Conservation (phyloP, 2,113 vertebrate species). For the Malurus alboscapulatus region DNA sequence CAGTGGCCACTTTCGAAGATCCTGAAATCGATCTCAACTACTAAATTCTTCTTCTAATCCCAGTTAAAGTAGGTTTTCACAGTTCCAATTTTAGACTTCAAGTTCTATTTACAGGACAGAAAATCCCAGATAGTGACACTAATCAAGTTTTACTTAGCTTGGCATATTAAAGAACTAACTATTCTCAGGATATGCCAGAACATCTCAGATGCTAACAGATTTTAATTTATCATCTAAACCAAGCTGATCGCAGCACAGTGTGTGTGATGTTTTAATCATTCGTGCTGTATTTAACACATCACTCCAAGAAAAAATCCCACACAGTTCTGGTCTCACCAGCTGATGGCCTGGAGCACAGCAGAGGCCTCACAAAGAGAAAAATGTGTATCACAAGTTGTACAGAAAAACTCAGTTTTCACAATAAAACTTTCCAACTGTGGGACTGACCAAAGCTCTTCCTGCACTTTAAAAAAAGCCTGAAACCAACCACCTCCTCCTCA, state of each 20-base stretch:
- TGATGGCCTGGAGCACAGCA: not conserved
- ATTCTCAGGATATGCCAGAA: slow-evolving; percentile 21
- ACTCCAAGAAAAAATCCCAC: not conserved
- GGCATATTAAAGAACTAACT: slow-evolving; percentile 32
- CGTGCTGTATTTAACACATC: not conserved
- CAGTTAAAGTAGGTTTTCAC: slow-evolving; percentile 39
- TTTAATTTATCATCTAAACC: slow-evolving; percentile 20
- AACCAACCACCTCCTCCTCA: not conserved
- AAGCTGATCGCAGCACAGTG: slow-evolving; percentile 16
- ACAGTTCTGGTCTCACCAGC: not conserved
- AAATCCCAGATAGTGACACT: slow-evolving; percentile 50
- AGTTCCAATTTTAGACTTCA: slow-evolving; percentile 45
- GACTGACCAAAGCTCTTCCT: not conserved
- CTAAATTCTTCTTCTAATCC: not conserved
- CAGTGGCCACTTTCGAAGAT: not conserved
- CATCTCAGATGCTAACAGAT: slow-evolving; percentile 13
- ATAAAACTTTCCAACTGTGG: not conserved
- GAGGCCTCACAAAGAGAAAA: not conserved
- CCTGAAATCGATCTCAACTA: not conserved
- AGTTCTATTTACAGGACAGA: slow-evolving; percentile 48
- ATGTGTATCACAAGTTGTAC: not conserved
- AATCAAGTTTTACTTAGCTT: slow-evolving; percentile 57
- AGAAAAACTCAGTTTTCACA: not conserved
- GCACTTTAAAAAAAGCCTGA: not conserved
- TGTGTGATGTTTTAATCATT: not conserved